Percentiles rank a stretch among this genome's conserved stretches.
phyloP scores from a whole-genome alignment of 2,888 invertebrate species.

The Arge pagana region DNA sequence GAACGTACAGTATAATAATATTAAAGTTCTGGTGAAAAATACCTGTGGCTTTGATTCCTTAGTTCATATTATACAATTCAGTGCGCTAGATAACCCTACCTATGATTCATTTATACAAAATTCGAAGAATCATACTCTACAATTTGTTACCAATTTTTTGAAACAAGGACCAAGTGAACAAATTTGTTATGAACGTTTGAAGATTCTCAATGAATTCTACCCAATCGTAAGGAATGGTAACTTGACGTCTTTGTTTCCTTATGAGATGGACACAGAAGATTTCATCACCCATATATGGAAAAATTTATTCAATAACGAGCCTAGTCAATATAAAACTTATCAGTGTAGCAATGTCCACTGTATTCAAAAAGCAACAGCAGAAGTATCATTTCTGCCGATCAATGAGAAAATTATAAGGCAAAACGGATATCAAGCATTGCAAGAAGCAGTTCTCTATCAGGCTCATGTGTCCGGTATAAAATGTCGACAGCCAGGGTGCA shows the following conservation, averaged over 20 bases:
- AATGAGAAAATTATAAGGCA: conserved; percentile 5
- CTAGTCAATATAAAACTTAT: background rate
- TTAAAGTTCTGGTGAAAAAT: conserved; percentile 13
- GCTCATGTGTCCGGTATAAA: conserved; percentile 5
- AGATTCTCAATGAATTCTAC: conserved; percentile 12
- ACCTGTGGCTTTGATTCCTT: conserved; percentile 22
- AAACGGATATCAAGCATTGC: conserved; percentile 14
- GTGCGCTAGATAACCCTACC: conserved; percentile 15
- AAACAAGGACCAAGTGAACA: conserved; percentile 5
- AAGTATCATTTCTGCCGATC: conserved; percentile 6
- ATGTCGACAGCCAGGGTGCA: conserved; percentile 11
- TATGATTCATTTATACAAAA: conserved; percentile 7
- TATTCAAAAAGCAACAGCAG: conserved; percentile 8
- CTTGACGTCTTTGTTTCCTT: conserved; percentile 1
- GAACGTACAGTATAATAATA: conserved; percentile 1
- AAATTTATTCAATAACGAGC: conserved; percentile 5
- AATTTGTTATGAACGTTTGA: conserved; percentile 11
- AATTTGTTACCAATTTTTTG: conserved; percentile 10
- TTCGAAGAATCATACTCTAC: conserved; percentile 6
- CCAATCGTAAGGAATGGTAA: conserved; percentile 1
- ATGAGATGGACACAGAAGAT: conserved; percentile 10
- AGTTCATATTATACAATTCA: conserved; percentile 14
- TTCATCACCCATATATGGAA: conserved; percentile 7
- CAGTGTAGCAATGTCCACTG: conserved; percentile 12
- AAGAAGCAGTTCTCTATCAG: conserved; percentile 6